Conservation (phyloP, 1,140 invertebrate species). For the Lerema accius region DNA sequence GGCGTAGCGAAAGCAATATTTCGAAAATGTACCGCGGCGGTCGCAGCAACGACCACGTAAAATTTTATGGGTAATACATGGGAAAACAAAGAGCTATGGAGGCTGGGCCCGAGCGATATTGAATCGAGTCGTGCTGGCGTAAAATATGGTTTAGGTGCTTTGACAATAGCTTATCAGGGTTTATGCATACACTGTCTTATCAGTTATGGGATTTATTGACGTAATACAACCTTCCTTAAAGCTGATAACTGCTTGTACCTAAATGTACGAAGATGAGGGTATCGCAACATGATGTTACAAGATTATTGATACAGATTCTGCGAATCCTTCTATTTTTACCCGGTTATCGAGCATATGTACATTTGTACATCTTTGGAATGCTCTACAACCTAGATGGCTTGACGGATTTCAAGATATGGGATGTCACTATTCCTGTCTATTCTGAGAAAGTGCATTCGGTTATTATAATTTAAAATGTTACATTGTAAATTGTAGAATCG, state of each 20-base stretch:
- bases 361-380: too few relatives aligned
- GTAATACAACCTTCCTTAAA: not conserved
- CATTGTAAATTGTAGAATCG: too few relatives aligned
- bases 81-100: slow-evolving; percentile 16
- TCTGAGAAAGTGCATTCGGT: too few relatives aligned
- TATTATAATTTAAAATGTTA: too few relatives aligned
- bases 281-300: too few relatives aligned
- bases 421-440: too few relatives aligned
- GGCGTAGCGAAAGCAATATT: slow-evolving; percentile 16
- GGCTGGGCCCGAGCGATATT: slow-evolving; percentile 6
- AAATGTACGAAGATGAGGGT: too few relatives aligned
- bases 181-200: slow-evolving; percentile 3
- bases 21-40: slow-evolving; percentile 19
- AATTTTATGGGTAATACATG: slow-evolving; percentile 21
- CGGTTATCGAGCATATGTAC: too few relatives aligned
- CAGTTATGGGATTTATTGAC: slow-evolving; percentile 9
- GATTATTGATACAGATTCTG: too few relatives aligned
- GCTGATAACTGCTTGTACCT: not conserved
- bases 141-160: slow-evolving; percentile 9
- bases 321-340: too few relatives aligned
- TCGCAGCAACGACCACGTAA: slow-evolving; percentile 19
- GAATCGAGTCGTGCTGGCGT: slow-evolving; percentile 8
- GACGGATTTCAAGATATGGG: too few relatives aligned
- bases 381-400: too few relatives aligned
- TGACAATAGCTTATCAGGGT: slow-evolving; percentile 2